phyloP scores from a whole-genome alignment of 2,113 vertebrate species.

The Oncorhynchus keta region DNA sequence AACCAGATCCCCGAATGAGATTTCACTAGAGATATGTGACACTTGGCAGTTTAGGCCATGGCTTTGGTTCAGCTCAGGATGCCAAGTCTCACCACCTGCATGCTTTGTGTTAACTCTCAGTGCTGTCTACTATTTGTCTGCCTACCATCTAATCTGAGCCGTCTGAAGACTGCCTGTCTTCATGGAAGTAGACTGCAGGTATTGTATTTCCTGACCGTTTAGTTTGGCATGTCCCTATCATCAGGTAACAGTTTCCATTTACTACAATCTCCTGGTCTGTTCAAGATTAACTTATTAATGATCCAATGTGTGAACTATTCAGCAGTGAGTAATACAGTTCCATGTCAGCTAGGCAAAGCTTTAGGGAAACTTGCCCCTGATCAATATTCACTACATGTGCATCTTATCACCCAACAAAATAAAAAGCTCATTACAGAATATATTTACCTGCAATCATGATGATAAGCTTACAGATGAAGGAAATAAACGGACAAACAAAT shows the following conservation, averaged over 20 bases:
- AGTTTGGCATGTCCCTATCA: background rate
- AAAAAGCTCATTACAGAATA: background rate
- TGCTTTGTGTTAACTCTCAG: background rate
- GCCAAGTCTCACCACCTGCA: background rate
- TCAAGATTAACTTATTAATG: background rate
- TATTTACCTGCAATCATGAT: background rate
- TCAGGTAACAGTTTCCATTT: background rate
- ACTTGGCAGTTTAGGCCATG: background rate
- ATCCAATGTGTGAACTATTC: background rate
- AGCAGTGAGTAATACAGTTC: background rate
- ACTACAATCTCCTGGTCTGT: background rate
- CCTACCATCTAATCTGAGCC: background rate
- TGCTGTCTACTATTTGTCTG: background rate
- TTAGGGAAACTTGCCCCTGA: no score
- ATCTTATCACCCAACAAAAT: background rate
- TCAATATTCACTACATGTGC: background rate
- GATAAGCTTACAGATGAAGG: background rate
- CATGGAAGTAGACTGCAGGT: background rate
- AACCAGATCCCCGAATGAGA: slow-evolving; percentile 13
- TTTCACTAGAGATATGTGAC: background rate
- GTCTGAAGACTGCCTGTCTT: background rate
- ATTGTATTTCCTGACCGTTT: background rate
- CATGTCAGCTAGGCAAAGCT: background rate
- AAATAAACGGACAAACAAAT: background rate
- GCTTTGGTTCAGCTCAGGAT: background rate